Percentiles rank a stretch among this genome's conserved stretches.
phyloP scores from a whole-genome alignment of 2,888 invertebrate species.

The Trachelus iudaicus region DNA sequence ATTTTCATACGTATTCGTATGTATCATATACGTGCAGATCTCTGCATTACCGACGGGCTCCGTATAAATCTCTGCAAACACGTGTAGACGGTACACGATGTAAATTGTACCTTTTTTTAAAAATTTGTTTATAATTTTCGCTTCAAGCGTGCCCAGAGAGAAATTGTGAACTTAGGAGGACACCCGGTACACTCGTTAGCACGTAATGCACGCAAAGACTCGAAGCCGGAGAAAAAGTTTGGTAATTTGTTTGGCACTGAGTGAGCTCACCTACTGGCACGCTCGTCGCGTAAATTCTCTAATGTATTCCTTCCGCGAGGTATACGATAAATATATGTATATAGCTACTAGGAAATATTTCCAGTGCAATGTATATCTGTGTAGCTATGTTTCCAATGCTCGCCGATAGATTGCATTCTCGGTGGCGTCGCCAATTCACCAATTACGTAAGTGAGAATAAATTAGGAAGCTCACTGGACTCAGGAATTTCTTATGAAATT shows the following conservation, averaged over 20 bases:
- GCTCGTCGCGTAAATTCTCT: background rate
- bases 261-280: background rate
- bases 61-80: background rate
- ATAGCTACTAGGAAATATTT: background rate
- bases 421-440: background rate
- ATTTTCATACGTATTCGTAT: background rate
- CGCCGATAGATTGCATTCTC: background rate
- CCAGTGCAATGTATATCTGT: background rate
- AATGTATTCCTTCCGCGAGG: background rate
- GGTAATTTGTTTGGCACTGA: background rate
- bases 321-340: background rate
- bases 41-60: background rate
- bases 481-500: background rate
- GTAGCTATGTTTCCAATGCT: background rate
- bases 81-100: background rate
- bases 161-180: background rate
- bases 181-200: background rate
- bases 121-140: background rate
- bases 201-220: conserved; percentile 3
- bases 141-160: background rate
- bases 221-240: background rate
- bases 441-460: background rate
- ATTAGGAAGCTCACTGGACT: background rate
- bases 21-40: background rate
- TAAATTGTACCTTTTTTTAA: background rate